phyloP scores from a whole-genome alignment of 2,113 vertebrate species.

The Marcusenius ussheri region DNA sequence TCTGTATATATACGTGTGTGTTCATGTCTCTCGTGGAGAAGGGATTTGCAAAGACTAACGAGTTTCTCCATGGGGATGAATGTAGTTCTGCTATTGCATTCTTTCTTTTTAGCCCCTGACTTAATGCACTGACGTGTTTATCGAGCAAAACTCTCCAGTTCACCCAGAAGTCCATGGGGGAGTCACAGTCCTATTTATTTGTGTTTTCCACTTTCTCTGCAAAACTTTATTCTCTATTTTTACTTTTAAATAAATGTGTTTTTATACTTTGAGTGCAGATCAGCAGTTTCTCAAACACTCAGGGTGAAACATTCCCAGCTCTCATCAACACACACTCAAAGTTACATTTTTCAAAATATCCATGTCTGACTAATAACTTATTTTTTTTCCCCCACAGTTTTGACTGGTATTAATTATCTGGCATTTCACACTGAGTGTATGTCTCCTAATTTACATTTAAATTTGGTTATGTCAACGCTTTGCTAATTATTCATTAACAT shows the following conservation, averaged over 20 bases:
- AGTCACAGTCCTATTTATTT: not conserved
- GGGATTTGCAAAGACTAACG: not conserved
- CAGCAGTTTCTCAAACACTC: not conserved
- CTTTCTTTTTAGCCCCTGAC: not conserved
- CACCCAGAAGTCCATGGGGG: not conserved
- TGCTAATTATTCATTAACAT: constrained; percentile 1
- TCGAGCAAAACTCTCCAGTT: not conserved
- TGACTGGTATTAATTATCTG: constrained; percentile 1
- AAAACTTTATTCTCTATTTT: not conserved
- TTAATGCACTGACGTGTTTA: not conserved
- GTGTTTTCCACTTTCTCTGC: not conserved
- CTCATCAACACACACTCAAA: not conserved
- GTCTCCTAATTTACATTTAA: not conserved
- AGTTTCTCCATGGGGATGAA: not conserved
- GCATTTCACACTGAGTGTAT: not conserved
- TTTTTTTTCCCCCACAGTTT: not conserved
- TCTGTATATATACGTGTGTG: not conserved
- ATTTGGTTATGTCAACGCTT: not conserved
- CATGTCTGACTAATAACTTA: not conserved
- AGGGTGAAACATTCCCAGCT: not conserved
- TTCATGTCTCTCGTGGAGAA: not conserved
- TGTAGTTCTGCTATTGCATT: not conserved
- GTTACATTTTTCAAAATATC: not conserved
- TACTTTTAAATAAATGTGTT: not conserved
- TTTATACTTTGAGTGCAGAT: not conserved